Evolutionary conservation across 2,113 vertebrate genomes (phyloP), one percentile per base, ranked within the genome.

Genomic region (Gnathonemus echidnorhynchus): DNA sequence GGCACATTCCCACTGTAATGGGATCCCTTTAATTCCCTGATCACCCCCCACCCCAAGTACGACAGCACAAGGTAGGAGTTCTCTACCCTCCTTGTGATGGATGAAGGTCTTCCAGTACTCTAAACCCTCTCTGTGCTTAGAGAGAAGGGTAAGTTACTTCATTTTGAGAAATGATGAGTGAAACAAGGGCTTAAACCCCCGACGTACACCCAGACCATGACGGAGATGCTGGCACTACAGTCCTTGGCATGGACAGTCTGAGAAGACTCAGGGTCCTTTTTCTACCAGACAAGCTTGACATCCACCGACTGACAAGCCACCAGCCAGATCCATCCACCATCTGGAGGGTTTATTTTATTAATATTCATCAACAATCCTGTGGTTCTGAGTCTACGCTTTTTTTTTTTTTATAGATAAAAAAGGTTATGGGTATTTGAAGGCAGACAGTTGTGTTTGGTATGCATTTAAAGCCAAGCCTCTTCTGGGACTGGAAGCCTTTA

Each of bases 301-400:
- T 94, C 94, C 93, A 95, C 92, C 92, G 93, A 93, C 92, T 93
- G 92, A 93, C 90, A 91, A 91, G 92, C 93, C 92, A 92, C 92
- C 93, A 91, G 94, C 94, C 94, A 95, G 95, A 94, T 93, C 92
- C 90, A 94, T 93, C 92, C 90, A 94, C 95, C 95, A 95, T 96
- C 95, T 96, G 95, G 88, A 94, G 94, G 93, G 92, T 92, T 87
- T 27, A 70, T 74, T 92, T 94, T 94, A 92, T 92, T 93, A 93
- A 94, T 91, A 90, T 88, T 6, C 86, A 94, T 92, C 42, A 92
- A 93, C 85, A 91, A 93, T 87, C 19, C 92, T 88, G 92, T 83
- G 84, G 86, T 89, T 87, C 15, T 56, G 27, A 35, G 87, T 91
- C 91, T 89, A 91, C 90, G 86, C 93, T 90, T 92, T 35, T 53